A percentile compares a stretch with the other conserved stretches of the same genome.
Conservation (phyloP, 2,888 invertebrate genomes). For the Colletes collaris region DNA sequence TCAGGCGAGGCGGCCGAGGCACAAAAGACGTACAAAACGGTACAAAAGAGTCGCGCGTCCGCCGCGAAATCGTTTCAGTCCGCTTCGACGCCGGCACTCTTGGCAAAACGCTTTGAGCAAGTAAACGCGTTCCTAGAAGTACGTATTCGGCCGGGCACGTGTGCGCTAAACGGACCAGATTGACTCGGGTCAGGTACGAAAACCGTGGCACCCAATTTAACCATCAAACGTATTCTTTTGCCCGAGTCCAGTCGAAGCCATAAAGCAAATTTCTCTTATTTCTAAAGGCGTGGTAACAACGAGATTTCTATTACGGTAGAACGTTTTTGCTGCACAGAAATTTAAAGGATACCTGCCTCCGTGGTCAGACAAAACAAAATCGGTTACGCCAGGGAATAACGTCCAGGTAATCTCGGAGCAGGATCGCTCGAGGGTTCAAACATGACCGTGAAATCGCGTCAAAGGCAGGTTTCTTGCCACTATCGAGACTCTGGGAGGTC, state of each 20-base stretch:
- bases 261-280: not conserved
- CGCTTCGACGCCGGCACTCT: conserved; percentile 30
- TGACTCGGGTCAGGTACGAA: conserved; percentile 20
- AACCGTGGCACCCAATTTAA: not conserved
- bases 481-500: conserved; percentile 2
- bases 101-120: conserved; percentile 44
- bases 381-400: not conserved
- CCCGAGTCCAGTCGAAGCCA: not conserved
- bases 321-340: not conserved
- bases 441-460: conserved; percentile 25
- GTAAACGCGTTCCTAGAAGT: conserved; percentile 51
- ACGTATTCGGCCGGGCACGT: conserved; percentile 32
- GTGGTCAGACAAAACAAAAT: no score
- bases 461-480: conserved; percentile 10
- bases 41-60: conserved; percentile 18
- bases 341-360: no score
- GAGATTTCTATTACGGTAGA: no score
- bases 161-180: conserved; percentile 5
- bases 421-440: not conserved
- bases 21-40: conserved; percentile 28
- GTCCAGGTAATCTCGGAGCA: not conserved
- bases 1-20: not conserved
- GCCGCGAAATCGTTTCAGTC: conserved; percentile 52
- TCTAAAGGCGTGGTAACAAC: no score
- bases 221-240: not conserved